Base-by-base conservation (phyloP, 1,140 invertebrate species). In the Drosophila saltans region DNA sequence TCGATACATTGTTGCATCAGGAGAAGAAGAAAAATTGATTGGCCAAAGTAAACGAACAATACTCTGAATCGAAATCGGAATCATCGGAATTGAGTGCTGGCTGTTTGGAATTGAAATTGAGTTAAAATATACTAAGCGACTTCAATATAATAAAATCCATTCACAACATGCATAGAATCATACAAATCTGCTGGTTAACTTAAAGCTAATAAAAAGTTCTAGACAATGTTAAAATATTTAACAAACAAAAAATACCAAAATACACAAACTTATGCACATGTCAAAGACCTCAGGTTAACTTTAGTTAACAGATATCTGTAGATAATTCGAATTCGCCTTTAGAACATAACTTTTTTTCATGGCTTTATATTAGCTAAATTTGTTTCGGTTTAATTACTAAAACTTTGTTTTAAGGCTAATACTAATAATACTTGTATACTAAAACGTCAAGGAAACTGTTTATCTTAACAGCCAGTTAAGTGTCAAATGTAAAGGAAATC, bases 1-100 rank as follows among this genome's bases (percentile, higher is more conserved):
- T 21, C 45, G 16, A 52, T 52, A 80, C 80, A 82, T 72, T 83
- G 80, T 83, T 84, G 81, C 81, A 76, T 70, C 48, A 43, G 43
- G 62, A 64, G 72, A 64, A 68, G 8, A 63, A 63, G 62, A 75
- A 64, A 41, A 73, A 72, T 79, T 69, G 72, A 75, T 73, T 79
- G 73, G 73, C 72, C 59, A 60, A 60, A 36, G 58, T 36, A 24
- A 24, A 40, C 48, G 41, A 39, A 57, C 21, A 52, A 56, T 21
- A 36, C 7, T 52, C 7, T 52, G 45, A 52, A 52, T 52, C 45
- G 45, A 48, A 48, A 52, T 52, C 45, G 45, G 21, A 52, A 52
- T 52, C 21, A 48, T 48, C 45, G 45, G 16, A 16, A 26, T 6
- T 63, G 36, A 39, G 58, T 48, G 45, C 55, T 72, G 8, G 21